phyloP scores from a whole-genome alignment of 2,888 invertebrate species.

The Cataglyphis rosenhaueri region DNA sequence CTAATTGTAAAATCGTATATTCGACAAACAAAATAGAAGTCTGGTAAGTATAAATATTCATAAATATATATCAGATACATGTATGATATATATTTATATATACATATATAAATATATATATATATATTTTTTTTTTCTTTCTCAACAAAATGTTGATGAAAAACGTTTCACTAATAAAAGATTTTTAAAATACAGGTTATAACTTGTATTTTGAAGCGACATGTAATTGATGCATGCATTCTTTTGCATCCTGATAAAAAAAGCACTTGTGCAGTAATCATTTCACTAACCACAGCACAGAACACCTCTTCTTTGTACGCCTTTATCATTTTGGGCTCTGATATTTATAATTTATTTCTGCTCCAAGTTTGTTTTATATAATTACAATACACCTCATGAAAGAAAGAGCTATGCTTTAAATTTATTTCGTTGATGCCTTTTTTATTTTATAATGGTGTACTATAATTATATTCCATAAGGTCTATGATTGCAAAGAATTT shows the following conservation, averaged over 20 bases:
- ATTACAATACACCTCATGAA: slow-evolving; percentile 47
- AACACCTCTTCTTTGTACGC: slow-evolving; percentile 78
- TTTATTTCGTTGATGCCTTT: slow-evolving; percentile 37
- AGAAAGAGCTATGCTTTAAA: slow-evolving; percentile 45
- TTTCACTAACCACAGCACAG: slow-evolving; percentile 72
- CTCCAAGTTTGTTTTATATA: slow-evolving; percentile 40
- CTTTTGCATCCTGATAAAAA: slow-evolving; percentile 50
- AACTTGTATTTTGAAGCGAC: slow-evolving; percentile 51
- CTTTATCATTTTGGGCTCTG: slow-evolving; percentile 78
- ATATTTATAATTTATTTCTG: slow-evolving; percentile 65
- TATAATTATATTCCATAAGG: slow-evolving; percentile 4
- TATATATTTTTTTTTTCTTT: neutral
- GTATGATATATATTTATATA: neutral
- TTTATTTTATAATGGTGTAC: neutral
- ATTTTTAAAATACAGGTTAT: slow-evolving; percentile 11
- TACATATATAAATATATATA: neutral
- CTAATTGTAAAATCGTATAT: neutral
- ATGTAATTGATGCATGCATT: slow-evolving; percentile 55
- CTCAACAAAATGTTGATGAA: slow-evolving; percentile 9
- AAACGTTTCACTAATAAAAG: slow-evolving; percentile 13
- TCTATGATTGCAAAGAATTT: slow-evolving; percentile 13
- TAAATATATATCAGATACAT: neutral
- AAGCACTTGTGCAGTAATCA: slow-evolving; percentile 62
- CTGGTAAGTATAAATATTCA: slow-evolving; percentile 7
- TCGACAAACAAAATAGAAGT: slow-evolving; percentile 8